Percentiles rank a stretch among this genome's conserved stretches.
These are phyloP conservation scores for Drosophila ananassae DNA, from an alignment of 1,140 invertebrate species.

Conservation along the genomic window DNA sequence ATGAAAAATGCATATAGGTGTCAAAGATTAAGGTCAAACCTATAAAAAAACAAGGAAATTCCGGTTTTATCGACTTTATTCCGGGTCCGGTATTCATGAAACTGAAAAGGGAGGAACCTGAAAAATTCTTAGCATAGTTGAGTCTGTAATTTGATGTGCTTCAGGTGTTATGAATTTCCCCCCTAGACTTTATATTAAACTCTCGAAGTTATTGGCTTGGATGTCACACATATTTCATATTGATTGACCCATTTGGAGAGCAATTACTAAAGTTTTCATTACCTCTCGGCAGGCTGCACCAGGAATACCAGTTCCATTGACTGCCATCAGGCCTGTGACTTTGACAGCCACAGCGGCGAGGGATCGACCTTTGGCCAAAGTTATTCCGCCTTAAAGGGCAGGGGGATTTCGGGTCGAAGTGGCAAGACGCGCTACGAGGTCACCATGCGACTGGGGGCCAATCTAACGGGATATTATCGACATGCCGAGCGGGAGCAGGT, in stretches of 20 bases:
- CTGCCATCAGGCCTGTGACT: conserved; percentile 65
- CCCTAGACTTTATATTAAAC: conserved; percentile 1
- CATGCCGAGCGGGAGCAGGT: conserved; percentile 71
- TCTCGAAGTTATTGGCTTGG: background rate
- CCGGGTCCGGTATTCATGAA: background rate
- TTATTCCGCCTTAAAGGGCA: conserved; percentile 44
- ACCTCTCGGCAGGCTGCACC: conserved; percentile 64
- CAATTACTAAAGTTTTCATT: conserved; percentile 13
- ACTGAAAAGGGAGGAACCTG: background rate
- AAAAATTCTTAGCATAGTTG: conserved; percentile 47
- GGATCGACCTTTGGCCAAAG: conserved; percentile 19
- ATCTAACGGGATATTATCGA: conserved; percentile 79
- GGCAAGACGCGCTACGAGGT: conserved; percentile 82
- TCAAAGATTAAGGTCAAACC: conserved; percentile 1
- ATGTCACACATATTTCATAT: conserved; percentile 4
- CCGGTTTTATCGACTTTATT: conserved; percentile 57
- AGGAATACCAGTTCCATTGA: conserved; percentile 59
- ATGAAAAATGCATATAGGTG: conserved; percentile 5
- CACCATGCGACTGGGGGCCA: conserved; percentile 79
- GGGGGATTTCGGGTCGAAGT: conserved; percentile 61
- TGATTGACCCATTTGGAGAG: conserved; percentile 7
- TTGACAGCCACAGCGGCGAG: conserved; percentile 39
- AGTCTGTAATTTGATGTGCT: conserved; percentile 47
- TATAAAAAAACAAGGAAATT: conserved; percentile 25
- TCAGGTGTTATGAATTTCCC: conserved; percentile 5